Percentiles rank a stretch among this genome's conserved stretches.
Evolutionary conservation across 1,140 invertebrate species (phyloP).

Genomic region (Zaprionus nigranus): DNA sequence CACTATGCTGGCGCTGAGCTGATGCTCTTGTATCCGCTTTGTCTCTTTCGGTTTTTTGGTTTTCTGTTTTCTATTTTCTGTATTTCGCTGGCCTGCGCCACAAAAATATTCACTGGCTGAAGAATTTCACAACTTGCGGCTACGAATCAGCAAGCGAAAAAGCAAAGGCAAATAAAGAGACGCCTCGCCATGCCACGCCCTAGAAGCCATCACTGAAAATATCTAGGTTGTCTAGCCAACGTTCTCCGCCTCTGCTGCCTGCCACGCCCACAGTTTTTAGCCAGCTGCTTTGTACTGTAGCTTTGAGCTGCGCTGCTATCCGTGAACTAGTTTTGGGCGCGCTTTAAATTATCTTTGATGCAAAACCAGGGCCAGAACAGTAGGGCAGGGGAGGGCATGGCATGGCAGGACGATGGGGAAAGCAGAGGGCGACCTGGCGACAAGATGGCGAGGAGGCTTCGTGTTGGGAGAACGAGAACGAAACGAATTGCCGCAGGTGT

Average conservation of each 20-base stretch:
- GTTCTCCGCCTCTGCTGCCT: background rate
- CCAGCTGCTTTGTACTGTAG: background rate
- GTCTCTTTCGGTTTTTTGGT: background rate
- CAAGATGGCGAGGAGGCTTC: conserved; percentile 10
- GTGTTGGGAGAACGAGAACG: conserved; percentile 21
- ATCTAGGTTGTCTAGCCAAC: conserved; percentile 63
- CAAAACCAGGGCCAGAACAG: conserved; percentile 42
- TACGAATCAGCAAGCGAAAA: conserved; percentile 74
- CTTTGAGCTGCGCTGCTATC: conserved; percentile 36
- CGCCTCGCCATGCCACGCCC: conserved; percentile 41
- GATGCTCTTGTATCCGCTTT: conserved; percentile 11
- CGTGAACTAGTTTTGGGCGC: conserved; percentile 75
- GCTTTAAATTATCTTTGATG: conserved; percentile 82
- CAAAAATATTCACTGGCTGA: conserved; percentile 46
- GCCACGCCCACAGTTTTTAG: background rate
- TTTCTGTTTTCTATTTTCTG: conserved; percentile 2
- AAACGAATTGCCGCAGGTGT: conserved; percentile 80
- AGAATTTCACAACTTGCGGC: conserved; percentile 77
- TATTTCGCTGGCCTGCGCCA: conserved; percentile 4
- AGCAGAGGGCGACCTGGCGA: background rate
- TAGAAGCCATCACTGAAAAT: conserved; percentile 62
- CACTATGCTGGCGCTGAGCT: conserved; percentile 39
- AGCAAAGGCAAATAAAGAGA: too few species aligned
- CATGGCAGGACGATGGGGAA: background rate
- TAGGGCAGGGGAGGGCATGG: background rate